Evolutionary conservation across 2,797 vertebrate species (phyloP), one percentile per base, ranked within the genome.

Genomic region (Perodicticus potto): DNA sequence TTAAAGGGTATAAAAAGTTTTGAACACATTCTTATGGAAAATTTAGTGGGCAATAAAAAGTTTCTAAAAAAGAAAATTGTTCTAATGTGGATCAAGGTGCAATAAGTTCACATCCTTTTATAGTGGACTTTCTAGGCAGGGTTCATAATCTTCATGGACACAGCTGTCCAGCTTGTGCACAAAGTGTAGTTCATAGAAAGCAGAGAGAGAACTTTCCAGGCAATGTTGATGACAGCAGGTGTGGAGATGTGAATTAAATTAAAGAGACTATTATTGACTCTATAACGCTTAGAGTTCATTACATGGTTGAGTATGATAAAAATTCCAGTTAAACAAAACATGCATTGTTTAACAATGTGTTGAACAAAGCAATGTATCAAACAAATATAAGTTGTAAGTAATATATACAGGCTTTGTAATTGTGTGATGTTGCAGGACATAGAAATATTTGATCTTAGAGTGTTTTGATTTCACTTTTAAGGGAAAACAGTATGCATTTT

Each of bases 401-500:
- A 76, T 63, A 70, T 17, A n/a, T 94, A 72, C 1, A 88, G 67
- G 74, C 6, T 84, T 89, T 29, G 8, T 17, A 43, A 91, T 63
- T 77, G 11, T 93, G 32, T 77, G 63, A 94, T 87, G 90, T 25
- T 89, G 29, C 40, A 53, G 73, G 93, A 57, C 59, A 72, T 70
- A 27, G 43, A 92, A 95, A 93, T 89, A 92, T 96, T 97, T 97
- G 96, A 34, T 76, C 96, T 96, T 76, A 53, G 55, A 91, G 23
- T 96, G 84, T 96, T 97, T 96, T 91, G 80, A 91, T 93, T 96
- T 95, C 77, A 94, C 90, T 43, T 94, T 63, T 78, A 49, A 45
- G 20, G 86, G 55, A 96, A 96, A 95, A 74, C 89, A 65, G 40
- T 84, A 85, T 93, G 78, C 40, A 88, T 94, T 91, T 96, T 96